Conservation (phyloP, 2,888 invertebrate species). For the Hirtodrosophila cameraria region DNA sequence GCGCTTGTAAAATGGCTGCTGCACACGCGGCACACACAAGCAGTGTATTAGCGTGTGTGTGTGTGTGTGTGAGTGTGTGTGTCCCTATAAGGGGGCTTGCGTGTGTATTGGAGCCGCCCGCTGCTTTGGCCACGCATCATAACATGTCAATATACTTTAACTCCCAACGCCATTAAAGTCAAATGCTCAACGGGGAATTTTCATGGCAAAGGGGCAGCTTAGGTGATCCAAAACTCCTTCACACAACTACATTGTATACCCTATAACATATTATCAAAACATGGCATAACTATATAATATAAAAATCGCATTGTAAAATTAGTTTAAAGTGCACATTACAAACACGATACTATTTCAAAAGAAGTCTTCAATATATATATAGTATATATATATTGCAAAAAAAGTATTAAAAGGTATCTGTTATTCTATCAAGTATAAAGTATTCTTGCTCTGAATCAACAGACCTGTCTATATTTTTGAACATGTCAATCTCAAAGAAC, state of each 20-base stretch:
- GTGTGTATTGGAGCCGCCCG: conserved; percentile 42
- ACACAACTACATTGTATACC: conserved; percentile 35
- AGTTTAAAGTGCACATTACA: not conserved
- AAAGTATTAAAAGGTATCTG: too few relatives aligned
- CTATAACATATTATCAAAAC: conserved; percentile 25
- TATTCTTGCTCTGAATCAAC: too few relatives aligned
- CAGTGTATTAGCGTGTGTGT: conserved; percentile 16
- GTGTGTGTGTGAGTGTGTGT: conserved; percentile 11
- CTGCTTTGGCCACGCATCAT: conserved; percentile 74
- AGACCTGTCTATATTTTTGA: too few relatives aligned
- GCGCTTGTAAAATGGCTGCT: conserved; percentile 42
- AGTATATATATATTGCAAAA: too few relatives aligned
- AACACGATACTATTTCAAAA: too few relatives aligned
- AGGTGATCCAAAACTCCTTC: conserved; percentile 13
- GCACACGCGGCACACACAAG: conserved; percentile 42
- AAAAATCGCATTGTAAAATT: not conserved
- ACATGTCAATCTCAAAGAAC: too few relatives aligned
- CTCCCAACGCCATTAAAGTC: conserved; percentile 75
- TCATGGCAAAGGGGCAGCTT: conserved; percentile 38
- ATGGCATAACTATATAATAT: too few relatives aligned
- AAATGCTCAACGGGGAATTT: conserved; percentile 75
- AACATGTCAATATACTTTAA: conserved; percentile 78
- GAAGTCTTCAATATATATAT: too few relatives aligned
- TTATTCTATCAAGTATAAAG: too few relatives aligned
- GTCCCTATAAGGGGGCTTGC: conserved; percentile 13